Conservation (phyloP, 2,113 vertebrate genomes). For the Arothron firmamentum region DNA sequence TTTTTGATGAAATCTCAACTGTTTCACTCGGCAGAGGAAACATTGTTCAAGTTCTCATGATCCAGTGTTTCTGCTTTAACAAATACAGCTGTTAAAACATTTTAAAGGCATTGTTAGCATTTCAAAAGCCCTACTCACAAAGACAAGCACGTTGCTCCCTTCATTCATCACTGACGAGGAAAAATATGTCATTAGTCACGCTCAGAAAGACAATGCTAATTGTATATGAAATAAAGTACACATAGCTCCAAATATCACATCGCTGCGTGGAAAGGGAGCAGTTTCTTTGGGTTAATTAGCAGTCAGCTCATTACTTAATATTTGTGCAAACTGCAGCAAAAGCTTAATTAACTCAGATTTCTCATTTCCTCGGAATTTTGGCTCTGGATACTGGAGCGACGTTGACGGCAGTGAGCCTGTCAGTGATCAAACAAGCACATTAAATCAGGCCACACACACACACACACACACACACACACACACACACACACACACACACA, state of each 20-base stretch:
- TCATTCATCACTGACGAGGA: slow-evolving; percentile 37
- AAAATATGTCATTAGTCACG: slow-evolving; percentile 50
- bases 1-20: too few relatives aligned
- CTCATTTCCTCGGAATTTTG: slow-evolving; percentile 50
- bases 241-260: slow-evolving; percentile 67
- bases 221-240: slow-evolving; percentile 42
- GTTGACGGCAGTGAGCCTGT: slow-evolving; percentile 57
- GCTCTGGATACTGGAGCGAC: slow-evolving; percentile 48
- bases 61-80: not conserved
- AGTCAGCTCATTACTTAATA: slow-evolving; percentile 65
- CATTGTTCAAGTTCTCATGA: not conserved
- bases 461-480: too few relatives aligned
- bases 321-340: slow-evolving; percentile 73
- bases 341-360: slow-evolving; percentile 76
- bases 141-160: slow-evolving; percentile 7
- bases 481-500: too few relatives aligned
- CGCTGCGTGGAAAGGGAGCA: slow-evolving; percentile 59
- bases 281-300: slow-evolving; percentile 75
- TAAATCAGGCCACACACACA: not conserved
- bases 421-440: slow-evolving; percentile 23
- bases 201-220: slow-evolving; percentile 54
- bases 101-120: slow-evolving; percentile 38
- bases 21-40: too few relatives aligned
- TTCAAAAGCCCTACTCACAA: slow-evolving; percentile 18
- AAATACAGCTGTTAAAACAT: slow-evolving; percentile 10